Percentiles rank a stretch among this genome's conserved stretches.
phyloP scores from a whole-genome alignment of 37 sponge, comb jelly and placozoan genomes.

The Oscarella lobularis region DNA sequence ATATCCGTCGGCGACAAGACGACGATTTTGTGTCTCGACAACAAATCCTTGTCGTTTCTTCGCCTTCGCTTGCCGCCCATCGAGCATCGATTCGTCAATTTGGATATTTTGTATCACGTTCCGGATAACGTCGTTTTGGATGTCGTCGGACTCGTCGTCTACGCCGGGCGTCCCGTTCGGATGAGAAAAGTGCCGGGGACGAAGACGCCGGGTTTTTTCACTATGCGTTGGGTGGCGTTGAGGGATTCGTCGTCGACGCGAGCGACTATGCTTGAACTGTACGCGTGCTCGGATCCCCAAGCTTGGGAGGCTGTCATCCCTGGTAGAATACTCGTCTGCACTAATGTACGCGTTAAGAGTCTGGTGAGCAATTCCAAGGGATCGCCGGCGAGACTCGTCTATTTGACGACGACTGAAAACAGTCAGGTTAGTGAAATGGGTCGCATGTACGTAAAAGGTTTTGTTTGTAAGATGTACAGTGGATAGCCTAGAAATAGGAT shows the following conservation, averaged over 20 bases:
- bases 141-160: neutral
- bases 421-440: constrained; percentile 1
- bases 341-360: neutral
- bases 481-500: no score
- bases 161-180: neutral
- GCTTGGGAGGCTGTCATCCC: neutral
- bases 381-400: neutral
- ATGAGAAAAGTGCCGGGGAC: neutral
- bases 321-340: neutral
- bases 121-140: neutral
- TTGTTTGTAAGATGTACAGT: neutral
- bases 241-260: neutral
- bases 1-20: neutral
- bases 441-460: neutral
- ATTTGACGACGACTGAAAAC: neutral
- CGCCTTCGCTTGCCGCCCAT: neutral
- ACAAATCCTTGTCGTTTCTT: neutral
- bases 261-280: neutral
- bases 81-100: neutral
- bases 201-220: neutral
- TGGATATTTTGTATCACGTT: neutral
- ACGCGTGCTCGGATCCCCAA: neutral
- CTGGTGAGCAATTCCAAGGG: neutral
- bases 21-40: neutral
- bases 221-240: neutral